Conservation (phyloP, 2,888 invertebrate genomes). For the Cheilosia variabilis region DNA sequence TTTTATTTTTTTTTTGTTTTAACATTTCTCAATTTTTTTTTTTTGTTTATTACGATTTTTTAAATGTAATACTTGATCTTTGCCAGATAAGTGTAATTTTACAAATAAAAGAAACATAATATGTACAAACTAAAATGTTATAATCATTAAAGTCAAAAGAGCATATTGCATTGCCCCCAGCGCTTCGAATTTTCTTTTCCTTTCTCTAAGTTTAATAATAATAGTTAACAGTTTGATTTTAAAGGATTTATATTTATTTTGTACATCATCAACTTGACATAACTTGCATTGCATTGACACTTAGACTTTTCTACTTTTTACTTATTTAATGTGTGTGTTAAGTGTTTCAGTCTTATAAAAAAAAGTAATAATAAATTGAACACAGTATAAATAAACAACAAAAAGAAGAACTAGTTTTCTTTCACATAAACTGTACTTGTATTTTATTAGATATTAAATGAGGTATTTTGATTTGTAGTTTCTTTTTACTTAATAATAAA, state of each 20-base stretch:
- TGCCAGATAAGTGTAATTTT: constrained; percentile 25
- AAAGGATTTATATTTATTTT: constrained; percentile 38
- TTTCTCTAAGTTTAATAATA: constrained; percentile 47
- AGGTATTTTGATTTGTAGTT: constrained; percentile 57
- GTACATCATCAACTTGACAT: constrained; percentile 63
- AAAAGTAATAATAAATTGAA: constrained; percentile 39
- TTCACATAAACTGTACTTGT: constrained; percentile 75
- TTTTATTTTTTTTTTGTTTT: background rate
- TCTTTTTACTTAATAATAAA: constrained; percentile 57
- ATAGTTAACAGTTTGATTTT: constrained; percentile 43
- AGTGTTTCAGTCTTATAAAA: constrained; percentile 69
- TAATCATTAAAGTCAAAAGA: constrained; percentile 58
- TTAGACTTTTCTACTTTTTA: background rate
- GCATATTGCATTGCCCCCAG: constrained; percentile 78
- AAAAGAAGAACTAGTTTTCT: constrained; percentile 14
- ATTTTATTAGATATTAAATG: constrained; percentile 52
- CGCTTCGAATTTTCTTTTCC: constrained; percentile 56
- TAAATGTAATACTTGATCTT: constrained; percentile 16
- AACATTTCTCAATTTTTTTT: background rate
- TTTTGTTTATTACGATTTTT: constrained; percentile 16
- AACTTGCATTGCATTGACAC: constrained; percentile 47
- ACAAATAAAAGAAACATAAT: constrained; percentile 44
- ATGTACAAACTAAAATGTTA: constrained; percentile 24
- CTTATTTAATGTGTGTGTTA: constrained; percentile 30
- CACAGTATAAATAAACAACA: constrained; percentile 60